Evolutionary conservation across 2,888 invertebrate species (phyloP).

Genomic region (Conistra vaccinii): DNA sequence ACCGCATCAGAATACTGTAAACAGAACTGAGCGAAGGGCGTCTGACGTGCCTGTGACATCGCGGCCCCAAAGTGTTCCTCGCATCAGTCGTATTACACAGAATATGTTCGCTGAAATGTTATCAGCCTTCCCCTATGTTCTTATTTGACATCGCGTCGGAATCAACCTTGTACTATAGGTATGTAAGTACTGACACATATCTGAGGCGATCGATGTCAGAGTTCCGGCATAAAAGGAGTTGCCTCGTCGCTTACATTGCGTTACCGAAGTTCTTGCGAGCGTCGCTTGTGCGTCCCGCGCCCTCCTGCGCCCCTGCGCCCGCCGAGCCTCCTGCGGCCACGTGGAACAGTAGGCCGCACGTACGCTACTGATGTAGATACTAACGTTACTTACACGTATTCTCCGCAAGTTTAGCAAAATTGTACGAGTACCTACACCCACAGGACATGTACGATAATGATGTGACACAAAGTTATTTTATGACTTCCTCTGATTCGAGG

Average conservation of each 20-base stretch:
- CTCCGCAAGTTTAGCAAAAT: neutral
- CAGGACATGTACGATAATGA: neutral
- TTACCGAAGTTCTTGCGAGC: constrained; percentile 14
- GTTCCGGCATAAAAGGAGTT: constrained; percentile 39
- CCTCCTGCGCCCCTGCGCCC: neutral
- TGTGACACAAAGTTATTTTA: neutral
- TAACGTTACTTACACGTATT: neutral
- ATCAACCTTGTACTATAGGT: constrained; percentile 1
- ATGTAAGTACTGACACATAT: neutral
- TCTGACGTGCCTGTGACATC: neutral
- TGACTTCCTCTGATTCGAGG: neutral
- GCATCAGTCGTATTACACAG: neutral
- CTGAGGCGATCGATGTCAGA: constrained; percentile 42
- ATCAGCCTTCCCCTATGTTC: neutral
- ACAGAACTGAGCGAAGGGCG: neutral
- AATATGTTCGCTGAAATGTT: neutral
- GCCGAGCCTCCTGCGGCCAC: neutral
- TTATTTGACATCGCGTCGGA: neutral
- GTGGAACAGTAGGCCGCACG: neutral
- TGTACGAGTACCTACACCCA: too few relatives aligned
- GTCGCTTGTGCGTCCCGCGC: neutral
- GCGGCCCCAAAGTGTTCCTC: neutral
- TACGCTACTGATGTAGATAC: neutral
- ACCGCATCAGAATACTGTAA: too few relatives aligned
- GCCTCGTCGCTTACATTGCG: constrained; percentile 15